Evolutionary conservation across 1,140 invertebrate genomes (phyloP), one percentile per base, ranked within the genome.

Genomic region (Hypsibius dujardini): DNA sequence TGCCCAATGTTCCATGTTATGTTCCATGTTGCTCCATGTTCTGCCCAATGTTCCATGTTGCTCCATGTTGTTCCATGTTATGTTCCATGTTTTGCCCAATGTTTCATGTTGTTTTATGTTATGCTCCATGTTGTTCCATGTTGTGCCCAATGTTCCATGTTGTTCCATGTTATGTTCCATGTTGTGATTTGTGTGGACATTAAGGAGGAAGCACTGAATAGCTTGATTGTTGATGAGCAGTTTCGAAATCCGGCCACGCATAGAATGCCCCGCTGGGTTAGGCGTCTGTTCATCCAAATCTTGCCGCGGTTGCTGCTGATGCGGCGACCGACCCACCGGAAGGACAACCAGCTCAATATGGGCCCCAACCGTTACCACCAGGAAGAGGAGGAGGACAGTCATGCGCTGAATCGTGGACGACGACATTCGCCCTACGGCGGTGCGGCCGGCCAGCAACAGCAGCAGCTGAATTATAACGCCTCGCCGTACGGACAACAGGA

Each of bases 211-310:
- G 28, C 28, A 28, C 28, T 28, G 28, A 28, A 28, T 28, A 28
- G 28, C 28, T 28, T 28, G 28, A 28, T 28, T 28, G 28, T 28
- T 28, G 28, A 28, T 28, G 28, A 28, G 28, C 97, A 98, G 82
- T 98, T 97, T 83, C 88, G 95, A 77, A 96, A 93, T 47, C 95
- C 95, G 46, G 92, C 96, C 14, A 98, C 95, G 40, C 95, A 98
- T 81, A 87, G 87, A 75, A 90, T 95, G 87, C 84, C 89, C 28
- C 89, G 87, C 7, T 94, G 90, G 90, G 90, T 93, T 72, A 84
- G 88, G 72, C 83, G 86, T 74, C 82, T 94, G 74, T 95, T 95
- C 80, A 91, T 95, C 76, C 85, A 90, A 78, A 84, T 89, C 76
- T 84, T 95, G 77, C 92, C 92, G 46, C 88, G 86, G 80, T 47